These are phyloP conservation scores for Schizopygopsis pylzovi DNA, from an alignment of 2,797 vertebrate genomes.

Conservation along the genomic window DNA sequence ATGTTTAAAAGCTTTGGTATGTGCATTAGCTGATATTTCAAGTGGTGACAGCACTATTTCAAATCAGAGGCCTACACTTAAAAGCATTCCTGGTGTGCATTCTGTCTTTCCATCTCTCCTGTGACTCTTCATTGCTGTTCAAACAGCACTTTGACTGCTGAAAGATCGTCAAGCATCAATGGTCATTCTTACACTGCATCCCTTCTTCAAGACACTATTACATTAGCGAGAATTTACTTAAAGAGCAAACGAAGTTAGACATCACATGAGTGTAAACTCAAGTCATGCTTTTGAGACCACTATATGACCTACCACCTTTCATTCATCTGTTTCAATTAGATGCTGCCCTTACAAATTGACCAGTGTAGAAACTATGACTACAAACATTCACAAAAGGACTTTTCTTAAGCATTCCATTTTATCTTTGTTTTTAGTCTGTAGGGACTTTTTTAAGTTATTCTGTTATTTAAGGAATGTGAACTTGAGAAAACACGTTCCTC, in stretches of 20 bases:
- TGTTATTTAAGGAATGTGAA: conserved; percentile 54
- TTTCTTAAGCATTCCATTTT: conserved; percentile 9
- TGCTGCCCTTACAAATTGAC: background rate
- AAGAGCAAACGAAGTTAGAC: conserved; percentile 34
- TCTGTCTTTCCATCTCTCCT: conserved; percentile 3
- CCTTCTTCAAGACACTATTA: conserved; percentile 15
- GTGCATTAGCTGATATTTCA: conserved; percentile 10
- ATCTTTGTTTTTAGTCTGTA: conserved; percentile 29
- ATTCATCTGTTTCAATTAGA: conserved; percentile 20
- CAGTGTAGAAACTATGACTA: background rate
- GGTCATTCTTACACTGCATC: conserved; percentile 9
- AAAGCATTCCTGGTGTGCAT: conserved; percentile 31
- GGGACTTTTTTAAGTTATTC: conserved; percentile 40
- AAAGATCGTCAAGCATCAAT: conserved; percentile 9
- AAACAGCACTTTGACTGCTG: background rate
- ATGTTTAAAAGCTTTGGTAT: conserved; percentile 55
- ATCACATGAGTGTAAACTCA: conserved; percentile 46
- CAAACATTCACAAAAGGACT: conserved; percentile 10
- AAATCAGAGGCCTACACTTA: conserved; percentile 24
- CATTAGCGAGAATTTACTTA: conserved; percentile 35
- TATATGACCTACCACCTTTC: conserved; percentile 23
- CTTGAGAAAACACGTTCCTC: conserved; percentile 36
- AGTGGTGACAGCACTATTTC: conserved; percentile 15
- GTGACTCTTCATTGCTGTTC: conserved; percentile 6
- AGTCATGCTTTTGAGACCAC: conserved; percentile 24